Conservation (phyloP, 37 sponge, comb jelly and placozoan genomes). For the Halichondria panicea region DNA sequence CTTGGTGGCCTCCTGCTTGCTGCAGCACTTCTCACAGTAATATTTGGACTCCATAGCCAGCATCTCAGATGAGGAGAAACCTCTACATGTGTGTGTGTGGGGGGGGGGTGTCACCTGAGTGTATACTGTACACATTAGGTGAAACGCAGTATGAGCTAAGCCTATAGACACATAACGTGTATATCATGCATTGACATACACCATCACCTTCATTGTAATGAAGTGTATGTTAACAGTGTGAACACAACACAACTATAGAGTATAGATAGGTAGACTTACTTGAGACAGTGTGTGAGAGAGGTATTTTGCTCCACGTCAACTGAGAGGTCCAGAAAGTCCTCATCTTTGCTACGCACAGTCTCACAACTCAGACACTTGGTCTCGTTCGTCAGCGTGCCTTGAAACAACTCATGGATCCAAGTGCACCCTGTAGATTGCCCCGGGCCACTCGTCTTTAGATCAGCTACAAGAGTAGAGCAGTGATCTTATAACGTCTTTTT, state of each 20-base stretch:
- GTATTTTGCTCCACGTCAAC: slow-evolving; percentile 97
- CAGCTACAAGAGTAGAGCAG: slow-evolving; percentile 4
- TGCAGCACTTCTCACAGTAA: slow-evolving; percentile 96
- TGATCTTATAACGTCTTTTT: not conserved
- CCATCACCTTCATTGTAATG: not conserved
- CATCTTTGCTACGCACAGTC: slow-evolving; percentile 90
- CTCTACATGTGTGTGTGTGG: slow-evolving; percentile 14
- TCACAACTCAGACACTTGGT: slow-evolving; percentile 95
- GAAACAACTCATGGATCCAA: slow-evolving; percentile 92
- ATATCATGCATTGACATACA: not conserved
- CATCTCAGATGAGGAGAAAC: slow-evolving; percentile 86
- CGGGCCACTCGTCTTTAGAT: slow-evolving; percentile 13
- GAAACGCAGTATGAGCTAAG: not conserved
- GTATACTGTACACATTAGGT: not conserved
- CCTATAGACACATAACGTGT: not conserved
- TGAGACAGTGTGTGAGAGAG: slow-evolving; percentile 89
- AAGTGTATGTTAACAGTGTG: not conserved
- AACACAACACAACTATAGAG: not conserved
- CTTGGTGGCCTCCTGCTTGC: slow-evolving; percentile 98
- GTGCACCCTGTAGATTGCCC: slow-evolving; percentile 33
- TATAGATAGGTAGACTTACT: slow-evolving; percentile 31
- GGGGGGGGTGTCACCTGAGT: not conserved
- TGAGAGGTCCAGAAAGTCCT: slow-evolving; percentile 95
- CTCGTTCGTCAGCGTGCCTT: slow-evolving; percentile 92
- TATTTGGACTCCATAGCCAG: slow-evolving; percentile 87